Conservation (phyloP, 2,888 invertebrate genomes). For the Drosophila borborema region DNA sequence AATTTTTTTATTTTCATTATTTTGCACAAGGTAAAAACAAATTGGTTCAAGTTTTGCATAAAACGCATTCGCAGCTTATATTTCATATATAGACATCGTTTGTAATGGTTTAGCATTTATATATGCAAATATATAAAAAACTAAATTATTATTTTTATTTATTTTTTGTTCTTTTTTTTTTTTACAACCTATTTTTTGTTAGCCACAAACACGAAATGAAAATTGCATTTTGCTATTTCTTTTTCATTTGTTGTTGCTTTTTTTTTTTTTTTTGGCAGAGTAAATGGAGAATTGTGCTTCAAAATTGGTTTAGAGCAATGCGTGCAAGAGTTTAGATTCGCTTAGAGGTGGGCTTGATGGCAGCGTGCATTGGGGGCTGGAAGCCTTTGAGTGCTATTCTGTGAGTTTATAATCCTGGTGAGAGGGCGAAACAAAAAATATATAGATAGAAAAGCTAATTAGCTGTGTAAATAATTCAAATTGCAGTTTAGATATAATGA, state of each 20-base stretch:
- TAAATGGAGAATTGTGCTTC: slow-evolving; percentile 30
- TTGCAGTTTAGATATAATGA: background rate
- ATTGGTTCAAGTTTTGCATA: slow-evolving; percentile 23
- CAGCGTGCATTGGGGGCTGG: background rate
- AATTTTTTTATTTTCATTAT: slow-evolving; percentile 5
- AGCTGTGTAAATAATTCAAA: background rate
- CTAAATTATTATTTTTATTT: slow-evolving; percentile 1
- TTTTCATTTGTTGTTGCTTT: background rate
- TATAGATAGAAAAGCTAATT: background rate
- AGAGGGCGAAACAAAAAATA: background rate
- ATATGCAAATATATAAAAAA: slow-evolving; percentile 21
- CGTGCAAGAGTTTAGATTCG: slow-evolving; percentile 34
- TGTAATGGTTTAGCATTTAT: slow-evolving; percentile 12
- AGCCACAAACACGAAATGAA: slow-evolving; percentile 36
- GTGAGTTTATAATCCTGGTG: slow-evolving; percentile 2
- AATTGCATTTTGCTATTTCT: slow-evolving; percentile 24
- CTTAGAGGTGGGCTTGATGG: slow-evolving; percentile 22
- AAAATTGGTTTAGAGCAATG: slow-evolving; percentile 21
- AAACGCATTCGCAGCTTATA: slow-evolving; percentile 23
- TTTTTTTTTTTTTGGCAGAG: slow-evolving; percentile 6
- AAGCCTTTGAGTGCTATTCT: background rate
- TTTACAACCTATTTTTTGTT: slow-evolving; percentile 56
- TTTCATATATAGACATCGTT: slow-evolving; percentile 25
- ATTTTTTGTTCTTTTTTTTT: slow-evolving; percentile 2
- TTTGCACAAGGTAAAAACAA: background rate